Evolutionary conservation across 2,888 invertebrate genomes (phyloP).

Genomic region (Metallyticus violacea): DNA sequence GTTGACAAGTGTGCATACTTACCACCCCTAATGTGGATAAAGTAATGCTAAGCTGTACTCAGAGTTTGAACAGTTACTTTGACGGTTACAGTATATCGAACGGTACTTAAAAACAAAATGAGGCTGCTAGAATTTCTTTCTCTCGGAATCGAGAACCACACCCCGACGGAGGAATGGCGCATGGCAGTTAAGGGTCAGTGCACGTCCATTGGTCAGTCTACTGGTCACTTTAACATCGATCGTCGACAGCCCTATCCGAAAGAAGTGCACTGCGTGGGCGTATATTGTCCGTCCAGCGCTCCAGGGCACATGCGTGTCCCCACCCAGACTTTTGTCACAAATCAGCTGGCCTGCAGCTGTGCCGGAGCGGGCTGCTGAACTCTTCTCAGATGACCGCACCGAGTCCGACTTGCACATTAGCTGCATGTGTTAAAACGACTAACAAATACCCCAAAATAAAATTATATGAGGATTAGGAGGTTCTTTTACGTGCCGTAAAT

Average conservation of each 20-base stretch:
- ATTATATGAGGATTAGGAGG: no score
- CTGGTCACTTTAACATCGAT: constrained; percentile 1
- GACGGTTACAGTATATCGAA: no score
- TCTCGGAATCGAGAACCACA: not conserved
- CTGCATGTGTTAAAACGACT: no score
- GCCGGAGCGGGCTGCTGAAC: not conserved
- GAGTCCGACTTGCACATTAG: no score
- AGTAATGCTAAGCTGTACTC: no score
- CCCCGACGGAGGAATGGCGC: not conserved
- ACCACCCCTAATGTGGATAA: no score
- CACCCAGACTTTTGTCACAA: not conserved
- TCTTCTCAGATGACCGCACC: no score
- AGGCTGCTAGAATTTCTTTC: not conserved
- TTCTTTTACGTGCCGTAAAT: no score
- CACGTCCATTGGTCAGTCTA: constrained; percentile 2
- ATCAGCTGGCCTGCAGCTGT: not conserved
- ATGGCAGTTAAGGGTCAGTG: not conserved
- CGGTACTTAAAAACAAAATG: not conserved
- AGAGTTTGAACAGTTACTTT: no score
- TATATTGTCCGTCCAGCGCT: not conserved
- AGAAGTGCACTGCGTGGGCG: not conserved
- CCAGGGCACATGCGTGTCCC: not conserved
- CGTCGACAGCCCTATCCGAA: not conserved
- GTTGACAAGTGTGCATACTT: no score
- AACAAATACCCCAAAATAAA: no score